These are phyloP conservation scores for Enteromius mattozi DNA, from an alignment of 2,797 vertebrate species.

Conservation along the genomic window DNA sequence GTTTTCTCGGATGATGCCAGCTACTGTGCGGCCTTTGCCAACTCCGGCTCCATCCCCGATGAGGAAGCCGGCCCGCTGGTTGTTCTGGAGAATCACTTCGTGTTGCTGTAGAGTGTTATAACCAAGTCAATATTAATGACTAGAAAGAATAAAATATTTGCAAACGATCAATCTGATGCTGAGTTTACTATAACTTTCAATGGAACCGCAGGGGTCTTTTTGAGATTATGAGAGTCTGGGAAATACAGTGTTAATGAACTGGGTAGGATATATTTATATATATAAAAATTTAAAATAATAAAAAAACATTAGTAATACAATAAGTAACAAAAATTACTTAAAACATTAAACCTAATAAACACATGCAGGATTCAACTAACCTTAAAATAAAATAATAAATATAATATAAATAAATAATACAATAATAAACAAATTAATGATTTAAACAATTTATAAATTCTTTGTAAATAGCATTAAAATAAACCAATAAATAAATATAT, in stretches of 20 bases:
- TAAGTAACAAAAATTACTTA: too few species aligned
- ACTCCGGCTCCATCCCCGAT: constrained; percentile 96
- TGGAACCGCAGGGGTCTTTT: too few species aligned
- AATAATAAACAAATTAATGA: too few species aligned
- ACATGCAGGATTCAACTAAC: too few species aligned
- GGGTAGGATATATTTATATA: too few species aligned
- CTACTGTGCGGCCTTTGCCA: constrained; percentile 95
- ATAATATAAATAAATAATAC: too few species aligned
- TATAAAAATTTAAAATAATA: too few species aligned
- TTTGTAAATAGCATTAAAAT: too few species aligned
- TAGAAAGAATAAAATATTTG: constrained; percentile 8
- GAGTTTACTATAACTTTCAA: neutral
- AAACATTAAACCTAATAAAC: too few species aligned
- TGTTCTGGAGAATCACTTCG: constrained; percentile 91
- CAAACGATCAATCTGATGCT: neutral
- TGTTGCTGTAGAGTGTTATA: constrained; percentile 85
- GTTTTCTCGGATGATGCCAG: constrained; percentile 95
- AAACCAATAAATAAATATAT: neutral
- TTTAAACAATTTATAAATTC: too few species aligned
- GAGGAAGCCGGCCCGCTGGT: constrained; percentile 94
- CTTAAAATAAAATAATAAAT: too few species aligned
- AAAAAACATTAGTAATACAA: too few species aligned
- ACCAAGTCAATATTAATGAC: neutral
- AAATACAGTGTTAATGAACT: neutral
- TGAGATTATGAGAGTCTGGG: neutral